Evolutionary conservation across 2,888 invertebrate species (phyloP), one percentile per base, ranked within the genome.

Genomic region (Brachyopa scutellaris): DNA sequence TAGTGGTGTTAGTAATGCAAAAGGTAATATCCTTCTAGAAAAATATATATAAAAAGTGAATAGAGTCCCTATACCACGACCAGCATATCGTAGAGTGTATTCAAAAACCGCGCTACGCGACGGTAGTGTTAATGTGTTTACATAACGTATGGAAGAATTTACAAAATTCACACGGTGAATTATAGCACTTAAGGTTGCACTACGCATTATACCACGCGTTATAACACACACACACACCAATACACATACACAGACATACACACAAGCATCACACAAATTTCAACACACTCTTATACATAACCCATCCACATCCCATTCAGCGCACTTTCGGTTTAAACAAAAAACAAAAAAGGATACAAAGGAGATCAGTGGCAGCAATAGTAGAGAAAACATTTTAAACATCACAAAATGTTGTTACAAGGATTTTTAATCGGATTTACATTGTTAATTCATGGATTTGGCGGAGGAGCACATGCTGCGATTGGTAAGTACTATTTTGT

Each of bases 381-480:
- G 77, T 67, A 74, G 53, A 21, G 59, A 53, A 72, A 66, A 66
- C 78, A 66, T 73, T 73, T 79, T 61, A 74, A 82, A 66, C 82
- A 72, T 77, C 82, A 61, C 82, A 82, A 77, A 82, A 82, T 82
- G 82, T 77, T 82, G 82, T 67, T 79, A 74, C 84, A 85, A 80
- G 85, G 84, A 80, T 78, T 85, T 84, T 86, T 88, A 86, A 88
- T 88, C 87, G 88, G 88, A 87, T 88, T 88, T 86, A 86, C 86
- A 73, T 85, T 87, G 85, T 85, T 88, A 84, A 86, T 88, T 84
- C 87, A 85, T 85, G 86, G 87, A 86, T 85, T 88, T 85, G 86
- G 74, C 83, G 86, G 84, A 72, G 86, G 84, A 83, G 86, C 85
- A 82, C 85, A 79, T 85, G 89, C 87, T 69, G 85, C 87, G 86